Base-by-base conservation (phyloP, 2,888 invertebrate genomes). In the Gandaritis pyraliata region DNA sequence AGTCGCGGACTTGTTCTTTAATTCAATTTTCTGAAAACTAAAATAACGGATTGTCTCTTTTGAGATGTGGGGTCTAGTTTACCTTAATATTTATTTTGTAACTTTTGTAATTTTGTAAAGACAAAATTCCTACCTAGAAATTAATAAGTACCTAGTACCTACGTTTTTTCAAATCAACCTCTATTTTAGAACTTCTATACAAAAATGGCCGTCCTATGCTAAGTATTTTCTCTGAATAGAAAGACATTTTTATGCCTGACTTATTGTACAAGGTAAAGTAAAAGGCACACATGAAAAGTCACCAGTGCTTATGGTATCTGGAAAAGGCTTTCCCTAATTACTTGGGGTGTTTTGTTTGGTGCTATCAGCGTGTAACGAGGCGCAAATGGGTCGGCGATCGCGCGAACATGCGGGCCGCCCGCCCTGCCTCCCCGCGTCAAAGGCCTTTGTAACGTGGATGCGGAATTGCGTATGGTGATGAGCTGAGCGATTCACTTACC, bases 321-420 rank as follows among this genome's bases (percentile, higher is more conserved):
- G 86, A 88, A 89, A 90, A 90, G 90, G 88, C 88, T 90, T 90
- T 90, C 82, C 86, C 90, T 90, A 92, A 90, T 92, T 91, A 90
- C 88, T 90, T 88, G 84, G 89, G 88, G 90, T 90, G 90, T 91
- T 90, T 90, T 92, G 92, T 91, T 89, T 91, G 90, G 87, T 83
- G 89, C 86, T 92, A 91, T 92, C 92, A 81, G 90, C 83, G 90
- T 85, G 90, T 88, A 91, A 88, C 91, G 92, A 89, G 89, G 87
- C 88, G 88, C 91, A 87, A 90, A 90, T 89, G 90, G 91, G 89
- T 89, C 88, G 79, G 80, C 76, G 90, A 91, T 90, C 90, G 87
- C 78, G 81, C 89, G 86, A 90, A 90, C 90, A 90, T 90, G 91
- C 90, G 90, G 90, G 90, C 86, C 83, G 85, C 86, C 87, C 87